Evolutionary conservation across 2,888 invertebrate species (phyloP), one percentile per base, ranked within the genome.

Genomic region (Diplazon laetatorius): DNA sequence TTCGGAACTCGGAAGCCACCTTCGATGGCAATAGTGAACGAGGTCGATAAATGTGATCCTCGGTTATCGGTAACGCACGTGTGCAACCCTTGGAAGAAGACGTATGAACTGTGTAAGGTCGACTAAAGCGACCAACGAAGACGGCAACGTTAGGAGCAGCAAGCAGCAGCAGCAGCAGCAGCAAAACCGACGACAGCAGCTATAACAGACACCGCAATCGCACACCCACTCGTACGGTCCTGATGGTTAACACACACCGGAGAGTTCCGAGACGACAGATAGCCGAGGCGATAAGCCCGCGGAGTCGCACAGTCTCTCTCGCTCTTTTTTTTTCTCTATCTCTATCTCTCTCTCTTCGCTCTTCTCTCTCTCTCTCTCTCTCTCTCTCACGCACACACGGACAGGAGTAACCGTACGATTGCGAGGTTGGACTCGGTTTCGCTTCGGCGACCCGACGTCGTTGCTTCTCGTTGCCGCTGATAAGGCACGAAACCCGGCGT

Each of bases 401-500:
- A 50, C 62, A 73, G 69, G 35, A 59, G 68, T 57, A 52, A 50
- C 39, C 66, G 69, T 72, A 52, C 57, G 62, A 39, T 65, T 57
- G 37, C 48, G 59, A 59, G 48, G 65, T 80, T 66, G 78, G n/a
- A 62, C 82, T 80, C 69, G 68, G 76, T 73, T 81, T 80, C 80
- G 70, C 68, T 75, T 77, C 71, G 62, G 69, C 68, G 76, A 82
- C 79, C 79, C 73, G 69, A 65, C 63, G 76, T 73, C 75, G 81
- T 63, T 63, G 65, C 37, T 65, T 20, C 74, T 79, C 80, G 75
- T 76, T 69, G 62, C 55, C 62, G 78, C 75, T 82, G 87, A 88
- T 87, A 88, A 87, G 84, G 83, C 87, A 86, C 86, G 86, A 73
- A 74, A 46, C 75, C 80, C 77, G 80, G 80, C 82, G 85, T 85